Evolutionary conservation across 2,797 vertebrate genomes (phyloP).

Genomic region (Vipera ursinii): DNA sequence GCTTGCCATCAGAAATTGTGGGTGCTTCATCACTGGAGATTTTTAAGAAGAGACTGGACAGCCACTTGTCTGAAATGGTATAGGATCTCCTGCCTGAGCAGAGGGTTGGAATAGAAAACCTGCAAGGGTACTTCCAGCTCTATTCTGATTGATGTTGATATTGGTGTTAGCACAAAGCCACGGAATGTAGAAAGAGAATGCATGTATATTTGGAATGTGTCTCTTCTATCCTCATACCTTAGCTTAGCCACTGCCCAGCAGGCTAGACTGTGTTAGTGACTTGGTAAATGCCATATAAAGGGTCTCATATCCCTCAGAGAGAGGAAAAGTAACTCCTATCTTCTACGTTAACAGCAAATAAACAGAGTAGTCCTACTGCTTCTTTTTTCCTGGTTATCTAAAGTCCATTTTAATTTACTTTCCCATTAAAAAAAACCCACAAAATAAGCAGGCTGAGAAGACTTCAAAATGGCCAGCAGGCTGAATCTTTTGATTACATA

Average conservation of each 20-base stretch:
- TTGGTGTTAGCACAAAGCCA: neutral
- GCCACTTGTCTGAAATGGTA: neutral
- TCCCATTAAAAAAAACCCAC: neutral
- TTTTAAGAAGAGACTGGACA: neutral
- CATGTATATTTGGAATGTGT: neutral
- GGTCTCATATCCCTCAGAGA: neutral
- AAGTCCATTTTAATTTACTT: neutral
- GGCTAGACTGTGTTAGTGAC: neutral
- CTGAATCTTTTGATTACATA: neutral
- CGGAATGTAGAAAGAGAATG: neutral
- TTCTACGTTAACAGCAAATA: neutral
- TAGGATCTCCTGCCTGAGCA: neutral
- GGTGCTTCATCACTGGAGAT: neutral
- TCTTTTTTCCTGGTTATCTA: neutral
- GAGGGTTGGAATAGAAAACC: neutral
- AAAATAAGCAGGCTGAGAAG: neutral
- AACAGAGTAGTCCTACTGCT: neutral
- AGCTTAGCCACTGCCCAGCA: neutral
- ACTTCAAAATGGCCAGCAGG: neutral
- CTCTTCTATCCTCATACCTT: neutral
- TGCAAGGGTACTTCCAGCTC: neutral
- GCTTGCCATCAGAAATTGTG: neutral
- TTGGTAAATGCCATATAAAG: neutral
- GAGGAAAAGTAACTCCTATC: neutral
- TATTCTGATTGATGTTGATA: neutral